phyloP scores from a whole-genome alignment of 2,888 invertebrate species.

The Acleris cristana region DNA sequence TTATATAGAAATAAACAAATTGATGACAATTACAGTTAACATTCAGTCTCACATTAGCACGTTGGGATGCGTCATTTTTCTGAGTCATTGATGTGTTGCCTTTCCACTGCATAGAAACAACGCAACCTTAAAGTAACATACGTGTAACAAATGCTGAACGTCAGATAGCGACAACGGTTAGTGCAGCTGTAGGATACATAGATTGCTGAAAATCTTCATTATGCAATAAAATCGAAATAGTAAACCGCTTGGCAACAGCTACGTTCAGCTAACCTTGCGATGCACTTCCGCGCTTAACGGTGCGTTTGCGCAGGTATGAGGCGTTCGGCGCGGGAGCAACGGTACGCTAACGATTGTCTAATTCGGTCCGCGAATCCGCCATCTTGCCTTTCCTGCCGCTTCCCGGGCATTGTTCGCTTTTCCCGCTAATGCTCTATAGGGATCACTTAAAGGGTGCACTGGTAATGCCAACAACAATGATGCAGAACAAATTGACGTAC shows the following conservation, averaged over 20 bases:
- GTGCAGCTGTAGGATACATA: no score
- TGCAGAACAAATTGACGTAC: no score
- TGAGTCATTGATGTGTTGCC: no score
- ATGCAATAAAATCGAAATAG: no score
- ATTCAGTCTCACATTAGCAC: no score
- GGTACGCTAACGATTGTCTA: constrained; percentile 60
- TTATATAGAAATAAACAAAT: no score
- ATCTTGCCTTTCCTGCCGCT: constrained; percentile 42
- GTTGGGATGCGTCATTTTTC: no score
- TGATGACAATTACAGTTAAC: no score
- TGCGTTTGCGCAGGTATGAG: constrained; percentile 13
- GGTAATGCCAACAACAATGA: no score
- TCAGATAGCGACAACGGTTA: neutral
- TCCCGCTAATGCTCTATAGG: constrained; percentile 24
- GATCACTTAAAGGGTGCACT: neutral
- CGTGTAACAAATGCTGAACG: neutral
- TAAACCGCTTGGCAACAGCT: neutral
- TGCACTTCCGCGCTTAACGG: constrained; percentile 18
- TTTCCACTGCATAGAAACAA: no score
- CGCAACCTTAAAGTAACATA: no score
- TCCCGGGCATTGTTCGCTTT: constrained; percentile 40
- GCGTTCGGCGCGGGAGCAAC: constrained; percentile 56
- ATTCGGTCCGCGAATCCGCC: constrained; percentile 52
- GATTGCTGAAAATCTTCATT: no score
- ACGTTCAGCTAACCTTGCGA: neutral